Evolutionary conservation across 2,113 vertebrate genomes (phyloP), one percentile per base, ranked within the genome.

Genomic region (Oncorhynchus nerka): DNA sequence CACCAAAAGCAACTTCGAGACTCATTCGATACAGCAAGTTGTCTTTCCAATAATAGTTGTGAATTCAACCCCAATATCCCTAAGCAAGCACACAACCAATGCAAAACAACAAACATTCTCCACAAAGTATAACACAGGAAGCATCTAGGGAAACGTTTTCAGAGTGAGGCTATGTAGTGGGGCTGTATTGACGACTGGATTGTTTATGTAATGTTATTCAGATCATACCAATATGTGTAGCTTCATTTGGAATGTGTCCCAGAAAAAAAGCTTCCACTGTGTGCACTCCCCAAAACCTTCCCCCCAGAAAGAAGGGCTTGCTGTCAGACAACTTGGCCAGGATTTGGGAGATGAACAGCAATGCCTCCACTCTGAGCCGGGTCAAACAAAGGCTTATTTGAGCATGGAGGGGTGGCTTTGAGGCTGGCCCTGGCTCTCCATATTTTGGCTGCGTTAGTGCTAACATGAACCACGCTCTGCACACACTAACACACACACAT

Each of bases 331-430:
- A 12, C 26, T 67, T 30, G 24, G 9, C 11, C 28, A 20, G 66
- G 32, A 68, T 68, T 85, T 80, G 3, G 7, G 70, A 81, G 81
- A 80, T 81, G 68, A 77, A 26, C 75, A 65, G 30, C 9, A 1
- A 3, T 39, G 26, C 49, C 32, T 28, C 5, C 16, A 51, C 22
- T 49, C 51, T 71, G 69, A 86, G 75, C 81, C 73, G 65, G 74
- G 76, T 83, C 71, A 81, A 87, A 88, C 84, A 88, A 71, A 82
- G 80, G 74, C 84, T 74, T 85, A 85, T 85, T 83, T 82, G 78
- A 79, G 75, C 77, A 74, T 3, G 24, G 39, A 3, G 66, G 64
- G 59, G 61, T 49, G 62, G 74, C 74, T 71, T 71, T 24, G 16
- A 51, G 48, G 19, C 39, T 12, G 12, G n/a, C 48, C n/a, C 3